A percentile compares a stretch with the other conserved stretches of the same genome.
These are phyloP conservation scores for Scolopax mira DNA, from an alignment of 2,113 vertebrate genomes.

Conservation along the genomic window DNA sequence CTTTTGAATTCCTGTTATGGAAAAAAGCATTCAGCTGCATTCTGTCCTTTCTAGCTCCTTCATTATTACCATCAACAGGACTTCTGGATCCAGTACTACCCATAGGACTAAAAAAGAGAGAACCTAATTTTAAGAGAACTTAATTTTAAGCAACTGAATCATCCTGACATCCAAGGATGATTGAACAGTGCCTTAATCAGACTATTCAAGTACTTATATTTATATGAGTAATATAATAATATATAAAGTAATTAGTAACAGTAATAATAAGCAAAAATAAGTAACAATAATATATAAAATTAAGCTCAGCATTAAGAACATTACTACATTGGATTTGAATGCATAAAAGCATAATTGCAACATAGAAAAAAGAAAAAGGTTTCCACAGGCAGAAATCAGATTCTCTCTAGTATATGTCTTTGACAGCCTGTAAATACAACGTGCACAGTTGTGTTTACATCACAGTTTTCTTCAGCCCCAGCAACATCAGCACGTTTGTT, in stretches of 20 bases:
- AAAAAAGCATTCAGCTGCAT: neutral
- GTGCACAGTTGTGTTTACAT: neutral
- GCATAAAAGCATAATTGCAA: neutral
- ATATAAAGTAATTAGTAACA: no score
- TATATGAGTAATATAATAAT: no score
- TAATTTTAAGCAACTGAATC: neutral
- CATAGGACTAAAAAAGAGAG: neutral
- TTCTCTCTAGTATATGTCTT: fast-evolving
- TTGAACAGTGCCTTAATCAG: neutral
- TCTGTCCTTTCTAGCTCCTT: neutral
- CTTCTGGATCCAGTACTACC: neutral
- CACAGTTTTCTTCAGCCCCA: neutral
- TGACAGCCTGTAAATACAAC: neutral
- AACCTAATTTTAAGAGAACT: neutral
- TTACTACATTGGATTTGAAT: neutral
- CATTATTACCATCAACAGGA: neutral
- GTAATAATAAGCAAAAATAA: no score
- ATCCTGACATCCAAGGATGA: neutral
- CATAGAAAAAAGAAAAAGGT: neutral
- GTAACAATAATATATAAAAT: no score
- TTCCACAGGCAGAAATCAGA: neutral
- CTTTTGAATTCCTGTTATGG: neutral
- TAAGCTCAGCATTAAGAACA: neutral
- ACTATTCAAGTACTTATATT: neutral
- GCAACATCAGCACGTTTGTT: neutral